These are phyloP conservation scores for Corella eumyota DNA, from an alignment of 23 tunicate species.

Conservation along the genomic window DNA sequence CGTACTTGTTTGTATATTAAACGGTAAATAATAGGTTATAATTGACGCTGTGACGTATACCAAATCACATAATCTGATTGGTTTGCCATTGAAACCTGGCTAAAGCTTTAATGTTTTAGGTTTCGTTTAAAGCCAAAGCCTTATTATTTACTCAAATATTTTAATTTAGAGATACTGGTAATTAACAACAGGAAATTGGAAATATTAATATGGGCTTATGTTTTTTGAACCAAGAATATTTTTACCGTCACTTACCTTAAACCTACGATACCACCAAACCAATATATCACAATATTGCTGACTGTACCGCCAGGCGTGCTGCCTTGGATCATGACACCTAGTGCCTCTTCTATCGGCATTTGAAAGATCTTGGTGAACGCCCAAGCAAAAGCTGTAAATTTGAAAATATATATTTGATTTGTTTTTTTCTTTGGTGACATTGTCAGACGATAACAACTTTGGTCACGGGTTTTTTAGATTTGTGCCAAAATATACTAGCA, in stretches of 20 bases:
- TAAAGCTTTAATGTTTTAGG: no score
- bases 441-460: neutral
- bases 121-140: no score
- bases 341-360: slow-evolving; percentile 4
- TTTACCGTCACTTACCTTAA: slow-evolving; percentile 41
- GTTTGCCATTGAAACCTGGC: no score
- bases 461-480: neutral
- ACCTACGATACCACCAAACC: slow-evolving; percentile 51
- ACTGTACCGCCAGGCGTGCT: slow-evolving; percentile 44
- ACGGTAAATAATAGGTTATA: no score
- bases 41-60: no score
- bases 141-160: no score
- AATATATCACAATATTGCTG: slow-evolving; percentile 46
- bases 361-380: slow-evolving; percentile 34
- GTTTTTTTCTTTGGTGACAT: neutral
- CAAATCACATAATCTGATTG: no score
- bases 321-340: slow-evolving; percentile 52
- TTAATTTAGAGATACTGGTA: no score
- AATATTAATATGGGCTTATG: no score
- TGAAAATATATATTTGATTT: neutral
- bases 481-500: neutral
- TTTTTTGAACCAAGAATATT: no score
- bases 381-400: slow-evolving; percentile 39
- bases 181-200: no score
- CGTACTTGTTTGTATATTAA: no score